Evolutionary conservation across 2,113 vertebrate species (phyloP).

Genomic region (Coryphaenoides rupestris): DNA sequence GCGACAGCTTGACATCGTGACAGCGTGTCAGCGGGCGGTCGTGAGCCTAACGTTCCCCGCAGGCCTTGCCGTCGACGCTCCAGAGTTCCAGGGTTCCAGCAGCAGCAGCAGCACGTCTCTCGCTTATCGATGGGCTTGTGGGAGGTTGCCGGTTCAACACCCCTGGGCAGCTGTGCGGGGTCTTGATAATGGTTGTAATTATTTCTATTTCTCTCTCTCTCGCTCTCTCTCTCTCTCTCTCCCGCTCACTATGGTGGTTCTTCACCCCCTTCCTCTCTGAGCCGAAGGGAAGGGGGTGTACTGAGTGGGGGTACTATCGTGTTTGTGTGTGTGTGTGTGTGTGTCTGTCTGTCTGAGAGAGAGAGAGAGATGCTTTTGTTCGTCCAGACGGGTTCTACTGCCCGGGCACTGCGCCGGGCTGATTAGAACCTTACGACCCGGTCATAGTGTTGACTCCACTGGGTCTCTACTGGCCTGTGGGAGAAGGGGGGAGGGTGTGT

Average conservation of each 20-base stretch:
- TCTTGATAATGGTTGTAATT: conserved; percentile 54
- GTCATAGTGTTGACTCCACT: conserved; percentile 50
- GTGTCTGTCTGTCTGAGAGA: too few species aligned
- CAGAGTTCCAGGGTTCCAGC: too few species aligned
- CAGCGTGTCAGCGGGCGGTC: too few species aligned
- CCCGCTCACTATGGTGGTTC: conserved; percentile 19
- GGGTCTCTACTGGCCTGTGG: conserved; percentile 23
- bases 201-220: conserved; percentile 23
- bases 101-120: conserved; percentile 1
- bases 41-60: too few species aligned
- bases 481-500: not conserved
- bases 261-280: conserved; percentile 19
- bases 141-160: conserved; percentile 44
- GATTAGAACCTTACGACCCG: conserved; percentile 56
- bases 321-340: conserved; percentile 26
- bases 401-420: conserved; percentile 39
- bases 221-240: conserved; percentile 30
- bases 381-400: conserved; percentile 42
- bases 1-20: too few species aligned
- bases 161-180: conserved; percentile 39
- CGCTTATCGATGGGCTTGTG: conserved; percentile 24
- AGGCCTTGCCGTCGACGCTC: too few species aligned
- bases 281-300: conserved; percentile 17
- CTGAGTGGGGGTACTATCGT: conserved; percentile 40
- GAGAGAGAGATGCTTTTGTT: conserved; percentile 49